phyloP scores from a whole-genome alignment of 2,797 vertebrate species.

The Schizopygopsis pylzovi region DNA sequence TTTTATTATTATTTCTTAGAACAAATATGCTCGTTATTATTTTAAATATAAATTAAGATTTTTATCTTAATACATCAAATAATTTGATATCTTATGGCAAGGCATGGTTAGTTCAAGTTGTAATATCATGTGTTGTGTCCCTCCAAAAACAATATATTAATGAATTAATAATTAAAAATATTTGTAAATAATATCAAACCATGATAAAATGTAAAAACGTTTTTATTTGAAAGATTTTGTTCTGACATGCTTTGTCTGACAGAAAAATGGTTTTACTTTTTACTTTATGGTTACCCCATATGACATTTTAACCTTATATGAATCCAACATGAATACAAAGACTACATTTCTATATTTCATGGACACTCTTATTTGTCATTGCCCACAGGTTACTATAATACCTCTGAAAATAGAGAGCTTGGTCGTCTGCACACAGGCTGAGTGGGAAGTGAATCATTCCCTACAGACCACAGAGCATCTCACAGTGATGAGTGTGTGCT shows the following conservation, averaged over 20 bases:
- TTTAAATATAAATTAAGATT: neutral
- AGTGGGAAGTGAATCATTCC: constrained; percentile 48
- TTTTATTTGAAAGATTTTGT: neutral
- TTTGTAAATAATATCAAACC: neutral
- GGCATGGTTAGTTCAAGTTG: neutral
- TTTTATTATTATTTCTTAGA: neutral
- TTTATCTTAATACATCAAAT: neutral
- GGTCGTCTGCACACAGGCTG: constrained; percentile 50
- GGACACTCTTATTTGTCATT: constrained; percentile 6
- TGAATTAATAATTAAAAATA: neutral
- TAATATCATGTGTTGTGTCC: neutral
- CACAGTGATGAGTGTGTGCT: constrained; percentile 44
- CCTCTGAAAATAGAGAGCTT: constrained; percentile 19
- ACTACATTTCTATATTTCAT: neutral
- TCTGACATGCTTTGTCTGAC: too few relatives aligned
- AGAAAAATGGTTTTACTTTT: neutral
- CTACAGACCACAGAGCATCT: constrained; percentile 41
- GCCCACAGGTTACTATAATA: constrained; percentile 31
- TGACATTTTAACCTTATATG: neutral
- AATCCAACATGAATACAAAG: neutral
- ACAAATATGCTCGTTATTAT: neutral
- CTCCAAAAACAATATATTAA: neutral
- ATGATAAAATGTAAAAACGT: neutral
- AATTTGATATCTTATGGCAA: neutral
- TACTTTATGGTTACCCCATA: neutral